phyloP scores from a whole-genome alignment of 2,888 invertebrate genomes.

The Apotomis betuletana region DNA sequence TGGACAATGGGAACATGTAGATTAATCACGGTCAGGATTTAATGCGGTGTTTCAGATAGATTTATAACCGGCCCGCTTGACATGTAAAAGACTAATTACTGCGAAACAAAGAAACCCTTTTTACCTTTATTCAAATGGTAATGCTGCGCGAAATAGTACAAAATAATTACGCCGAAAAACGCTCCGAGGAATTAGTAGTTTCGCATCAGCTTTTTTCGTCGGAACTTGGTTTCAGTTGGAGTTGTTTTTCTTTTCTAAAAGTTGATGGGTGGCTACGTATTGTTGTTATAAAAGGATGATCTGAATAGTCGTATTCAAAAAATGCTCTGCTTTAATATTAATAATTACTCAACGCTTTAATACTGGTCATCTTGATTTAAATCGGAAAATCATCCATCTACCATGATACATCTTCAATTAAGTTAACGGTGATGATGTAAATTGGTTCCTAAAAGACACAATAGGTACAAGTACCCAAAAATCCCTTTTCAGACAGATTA shows the following conservation, averaged over 20 bases:
- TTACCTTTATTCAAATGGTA: conserved; percentile 25
- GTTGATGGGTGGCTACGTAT: no score
- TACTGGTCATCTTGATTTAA: no score
- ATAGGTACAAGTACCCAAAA: conserved; percentile 4
- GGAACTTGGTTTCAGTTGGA: not conserved
- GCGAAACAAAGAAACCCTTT: conserved; percentile 25
- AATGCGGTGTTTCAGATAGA: conserved; percentile 27
- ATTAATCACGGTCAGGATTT: conserved; percentile 26
- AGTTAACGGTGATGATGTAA: not conserved
- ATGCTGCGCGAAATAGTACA: conserved; percentile 1
- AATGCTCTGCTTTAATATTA: no score
- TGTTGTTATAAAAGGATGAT: no score
- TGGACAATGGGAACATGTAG: conserved; percentile 27
- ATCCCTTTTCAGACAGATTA: conserved; percentile 46
- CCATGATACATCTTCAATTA: no score
- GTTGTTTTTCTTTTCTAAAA: not conserved
- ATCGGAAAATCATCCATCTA: no score
- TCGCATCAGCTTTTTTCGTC: not conserved
- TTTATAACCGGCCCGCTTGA: conserved; percentile 28
- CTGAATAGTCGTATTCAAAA: no score
- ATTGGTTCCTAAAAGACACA: not conserved
- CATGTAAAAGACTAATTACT: conserved; percentile 36
- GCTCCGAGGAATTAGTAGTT: not conserved
- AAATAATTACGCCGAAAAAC: conserved; percentile 10
- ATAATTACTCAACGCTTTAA: no score